phyloP scores from a whole-genome alignment of 1,140 invertebrate genomes.

The Phymastichus coffea region DNA sequence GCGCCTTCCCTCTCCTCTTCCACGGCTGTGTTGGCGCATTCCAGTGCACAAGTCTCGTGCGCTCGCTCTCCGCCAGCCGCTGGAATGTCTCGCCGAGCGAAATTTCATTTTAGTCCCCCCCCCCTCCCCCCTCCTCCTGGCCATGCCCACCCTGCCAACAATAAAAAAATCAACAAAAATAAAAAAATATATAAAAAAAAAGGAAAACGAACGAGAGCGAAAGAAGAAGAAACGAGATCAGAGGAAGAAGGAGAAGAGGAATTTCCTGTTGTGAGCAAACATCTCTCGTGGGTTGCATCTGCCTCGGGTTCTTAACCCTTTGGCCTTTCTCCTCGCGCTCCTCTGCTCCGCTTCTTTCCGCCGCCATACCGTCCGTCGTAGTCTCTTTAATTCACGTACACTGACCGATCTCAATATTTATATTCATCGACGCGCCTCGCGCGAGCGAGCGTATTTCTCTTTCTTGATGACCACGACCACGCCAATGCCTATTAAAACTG shows the following conservation, averaged over 20 bases:
- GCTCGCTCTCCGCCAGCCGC: constrained; percentile 30
- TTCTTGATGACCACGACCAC: too few relatives aligned
- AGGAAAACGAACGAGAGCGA: constrained; percentile 1
- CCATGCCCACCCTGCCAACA: too few relatives aligned
- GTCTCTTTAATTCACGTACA: constrained; percentile 28
- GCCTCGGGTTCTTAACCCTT: constrained; percentile 43
- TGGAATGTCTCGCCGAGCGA: too few relatives aligned
- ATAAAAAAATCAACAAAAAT: too few relatives aligned
- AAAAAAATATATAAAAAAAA: too few relatives aligned
- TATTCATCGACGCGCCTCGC: constrained; percentile 16
- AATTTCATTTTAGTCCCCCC: too few relatives aligned
- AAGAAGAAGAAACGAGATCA: constrained; percentile 11
- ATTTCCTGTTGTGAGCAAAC: constrained; percentile 57
- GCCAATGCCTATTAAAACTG: too few relatives aligned
- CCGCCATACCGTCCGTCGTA: background rate
- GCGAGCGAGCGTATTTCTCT: constrained; percentile 6
- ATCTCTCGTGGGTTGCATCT: constrained; percentile 48
- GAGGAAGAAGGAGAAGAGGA: constrained; percentile 38
- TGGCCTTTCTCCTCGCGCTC: constrained; percentile 23
- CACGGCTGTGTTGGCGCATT: constrained; percentile 43
- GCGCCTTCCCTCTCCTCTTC: constrained; percentile 24
- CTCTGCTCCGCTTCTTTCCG: background rate
- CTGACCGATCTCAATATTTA: constrained; percentile 27
- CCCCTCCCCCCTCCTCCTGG: too few relatives aligned
- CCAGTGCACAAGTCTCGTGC: constrained; percentile 25